These are phyloP conservation scores for Ceratosolen fusciceps DNA, from an alignment of 1,140 invertebrate genomes.

Conservation along the genomic window DNA sequence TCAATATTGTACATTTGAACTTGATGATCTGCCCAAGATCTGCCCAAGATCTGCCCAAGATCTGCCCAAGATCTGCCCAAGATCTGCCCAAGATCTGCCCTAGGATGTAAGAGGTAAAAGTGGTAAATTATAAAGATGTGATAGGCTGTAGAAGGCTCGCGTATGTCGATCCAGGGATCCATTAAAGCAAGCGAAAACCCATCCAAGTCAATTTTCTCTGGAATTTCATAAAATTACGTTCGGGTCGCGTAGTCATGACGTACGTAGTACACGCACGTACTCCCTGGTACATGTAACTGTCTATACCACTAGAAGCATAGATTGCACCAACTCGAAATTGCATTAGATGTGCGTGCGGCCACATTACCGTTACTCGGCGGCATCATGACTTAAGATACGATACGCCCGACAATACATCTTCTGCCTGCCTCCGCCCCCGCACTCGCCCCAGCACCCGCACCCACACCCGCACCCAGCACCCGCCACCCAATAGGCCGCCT, in stretches of 20 bases:
- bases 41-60: too few relatives aligned
- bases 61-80: too few relatives aligned
- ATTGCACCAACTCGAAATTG: conserved; percentile 31
- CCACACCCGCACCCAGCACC: not conserved
- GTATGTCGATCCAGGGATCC: not conserved
- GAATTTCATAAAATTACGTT: not conserved
- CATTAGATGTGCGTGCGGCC: conserved; percentile 34
- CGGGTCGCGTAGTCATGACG: not conserved
- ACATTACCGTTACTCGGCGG: conserved; percentile 28
- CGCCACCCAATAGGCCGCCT: too few relatives aligned
- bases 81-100: too few relatives aligned
- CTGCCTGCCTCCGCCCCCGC: not conserved
- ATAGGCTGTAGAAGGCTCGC: not conserved
- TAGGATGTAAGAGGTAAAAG: too few relatives aligned
- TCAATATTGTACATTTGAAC: too few relatives aligned
- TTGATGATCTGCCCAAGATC: too few relatives aligned
- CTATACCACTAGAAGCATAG: not conserved
- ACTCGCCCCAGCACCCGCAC: not conserved
- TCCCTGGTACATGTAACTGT: conserved; percentile 7
- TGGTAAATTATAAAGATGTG: too few relatives aligned
- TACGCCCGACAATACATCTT: too few relatives aligned
- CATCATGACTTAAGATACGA: conserved; percentile 37
- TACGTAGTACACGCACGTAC: not conserved
- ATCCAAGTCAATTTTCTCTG: not conserved
- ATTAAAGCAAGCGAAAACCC: not conserved